Conservation (phyloP, 2,797 vertebrate species). For the Bryconaethiops microstoma region DNA sequence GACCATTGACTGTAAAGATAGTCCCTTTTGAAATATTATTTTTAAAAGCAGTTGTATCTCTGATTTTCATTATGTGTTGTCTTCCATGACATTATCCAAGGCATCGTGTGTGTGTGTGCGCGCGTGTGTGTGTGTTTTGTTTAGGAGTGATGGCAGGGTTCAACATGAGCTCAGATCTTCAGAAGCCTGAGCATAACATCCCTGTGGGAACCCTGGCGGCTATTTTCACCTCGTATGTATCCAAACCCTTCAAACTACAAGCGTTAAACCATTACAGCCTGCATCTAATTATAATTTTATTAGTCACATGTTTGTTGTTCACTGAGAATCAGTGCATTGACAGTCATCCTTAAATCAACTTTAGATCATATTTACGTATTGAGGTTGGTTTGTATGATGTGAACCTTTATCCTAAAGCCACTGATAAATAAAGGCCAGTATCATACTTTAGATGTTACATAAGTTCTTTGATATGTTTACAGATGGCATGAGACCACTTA, state of each 20-base stretch:
- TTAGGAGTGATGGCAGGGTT: slow-evolving; percentile 98
- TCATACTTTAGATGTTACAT: not conserved
- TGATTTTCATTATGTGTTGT: not conserved
- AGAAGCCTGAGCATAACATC: slow-evolving; percentile 88
- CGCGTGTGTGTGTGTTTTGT: slow-evolving; percentile 24
- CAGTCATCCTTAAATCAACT: not conserved
- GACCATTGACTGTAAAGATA: not conserved
- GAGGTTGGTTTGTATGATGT: not conserved
- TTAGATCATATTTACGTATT: not conserved
- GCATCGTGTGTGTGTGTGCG: slow-evolving; percentile 56
- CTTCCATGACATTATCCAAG: not conserved
- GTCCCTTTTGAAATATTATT: not conserved
- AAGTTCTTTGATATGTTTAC: not conserved
- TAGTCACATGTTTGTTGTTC: slow-evolving; percentile 12
- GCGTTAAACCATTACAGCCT: not conserved
- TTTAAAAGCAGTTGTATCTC: not conserved
- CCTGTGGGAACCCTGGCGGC: slow-evolving; percentile 94
- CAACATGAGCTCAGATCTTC: slow-evolving; percentile 98
- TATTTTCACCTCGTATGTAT: slow-evolving; percentile 92
- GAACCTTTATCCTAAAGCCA: not conserved
- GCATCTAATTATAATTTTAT: not conserved
- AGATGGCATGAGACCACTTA: no score
- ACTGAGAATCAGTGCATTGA: not conserved
- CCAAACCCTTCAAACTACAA: slow-evolving; percentile 24
- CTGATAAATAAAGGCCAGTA: not conserved